Base-by-base conservation (phyloP, 2,113 vertebrate species). In the Xenus cinereus region DNA sequence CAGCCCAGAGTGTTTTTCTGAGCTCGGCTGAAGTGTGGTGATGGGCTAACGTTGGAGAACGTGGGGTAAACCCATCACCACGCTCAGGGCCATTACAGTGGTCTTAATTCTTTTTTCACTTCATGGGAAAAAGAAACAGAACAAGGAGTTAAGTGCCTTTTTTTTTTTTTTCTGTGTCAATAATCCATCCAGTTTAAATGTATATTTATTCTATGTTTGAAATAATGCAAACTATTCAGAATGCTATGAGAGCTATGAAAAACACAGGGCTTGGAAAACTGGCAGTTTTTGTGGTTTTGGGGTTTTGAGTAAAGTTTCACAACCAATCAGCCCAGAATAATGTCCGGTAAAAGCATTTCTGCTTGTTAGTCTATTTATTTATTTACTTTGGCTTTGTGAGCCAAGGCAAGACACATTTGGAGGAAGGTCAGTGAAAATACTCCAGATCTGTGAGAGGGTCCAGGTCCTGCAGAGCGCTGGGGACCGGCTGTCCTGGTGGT, bases 241-340 rank as follows among this genome's bases (percentile, higher is more conserved):
- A 97, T 97, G 95, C 95, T 97, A 97, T 97, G 96, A 97, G 96
- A 98, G 90, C 96, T 88, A 95, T 97, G 97, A 98, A 98, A 98
- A 97, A 97, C 91, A 97, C 95, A 97, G 97, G 95, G 96, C 97
- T 98, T 97, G 97, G 97, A 98, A 97, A 98, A 98, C 94, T 92
- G 98, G 97, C 98, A 98, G 98, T 98, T 98, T 98, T 98, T 98
- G 98, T 98, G 98, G 98, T 98, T 98, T 98, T 97, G 97, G 98
- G 98, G 97, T 98, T 98, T 98, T 98, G 97, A 98, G 96, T 97
- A n/a, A 95, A 98, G 98, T 98, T 98, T 98, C 98, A 98, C 98
- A 98, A 98, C 97, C 95, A 97, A 98, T 98, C 98, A 97, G 95
- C 95, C 97, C 87, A 98, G 98, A 97, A 98, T 98, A 96, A 79